phyloP scores from a whole-genome alignment of 2,888 invertebrate species.

The Andrena praecox region DNA sequence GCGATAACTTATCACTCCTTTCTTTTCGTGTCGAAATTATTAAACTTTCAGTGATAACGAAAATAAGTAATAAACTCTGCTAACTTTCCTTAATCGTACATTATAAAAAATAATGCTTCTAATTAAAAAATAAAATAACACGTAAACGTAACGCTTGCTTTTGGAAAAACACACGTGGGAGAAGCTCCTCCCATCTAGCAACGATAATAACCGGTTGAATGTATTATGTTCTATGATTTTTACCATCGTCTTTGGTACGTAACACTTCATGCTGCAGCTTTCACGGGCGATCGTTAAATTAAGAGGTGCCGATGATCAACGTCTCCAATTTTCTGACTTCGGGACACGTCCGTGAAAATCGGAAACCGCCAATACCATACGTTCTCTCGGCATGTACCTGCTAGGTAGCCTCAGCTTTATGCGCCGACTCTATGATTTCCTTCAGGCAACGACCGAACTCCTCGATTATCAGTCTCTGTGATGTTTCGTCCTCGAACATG shows the following conservation, averaged over 20 bases:
- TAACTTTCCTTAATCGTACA: not conserved
- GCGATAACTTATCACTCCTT: not conserved
- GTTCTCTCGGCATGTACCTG: constrained; percentile 67
- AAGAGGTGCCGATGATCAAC: constrained; percentile 44
- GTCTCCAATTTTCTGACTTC: constrained; percentile 46
- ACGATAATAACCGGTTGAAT: constrained; percentile 35
- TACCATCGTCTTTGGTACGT: constrained; percentile 64
- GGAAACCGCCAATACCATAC: constrained; percentile 14
- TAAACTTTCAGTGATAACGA: not conserved
- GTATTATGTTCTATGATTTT: constrained; percentile 25
- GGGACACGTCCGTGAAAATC: constrained; percentile 39
- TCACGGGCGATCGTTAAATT: constrained; percentile 42
- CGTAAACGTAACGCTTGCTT: not conserved
- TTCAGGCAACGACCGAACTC: constrained; percentile 98
- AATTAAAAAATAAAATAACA: not conserved
- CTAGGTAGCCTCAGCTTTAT: constrained; percentile 85
- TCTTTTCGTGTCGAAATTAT: not conserved
- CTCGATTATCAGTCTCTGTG: constrained; percentile 92
- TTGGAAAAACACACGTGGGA: not conserved
- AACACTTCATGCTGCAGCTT: constrained; percentile 49
- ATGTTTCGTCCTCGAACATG: constrained; percentile 88
- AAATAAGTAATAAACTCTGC: not conserved
- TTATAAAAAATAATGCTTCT: constrained; percentile 2
- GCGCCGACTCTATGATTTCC: constrained; percentile 94
- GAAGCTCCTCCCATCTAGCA: not conserved